Percentiles rank a stretch among this genome's conserved stretches.
Evolutionary conservation across 2,888 invertebrate species (phyloP).

Genomic region (Cantharis nigra): DNA sequence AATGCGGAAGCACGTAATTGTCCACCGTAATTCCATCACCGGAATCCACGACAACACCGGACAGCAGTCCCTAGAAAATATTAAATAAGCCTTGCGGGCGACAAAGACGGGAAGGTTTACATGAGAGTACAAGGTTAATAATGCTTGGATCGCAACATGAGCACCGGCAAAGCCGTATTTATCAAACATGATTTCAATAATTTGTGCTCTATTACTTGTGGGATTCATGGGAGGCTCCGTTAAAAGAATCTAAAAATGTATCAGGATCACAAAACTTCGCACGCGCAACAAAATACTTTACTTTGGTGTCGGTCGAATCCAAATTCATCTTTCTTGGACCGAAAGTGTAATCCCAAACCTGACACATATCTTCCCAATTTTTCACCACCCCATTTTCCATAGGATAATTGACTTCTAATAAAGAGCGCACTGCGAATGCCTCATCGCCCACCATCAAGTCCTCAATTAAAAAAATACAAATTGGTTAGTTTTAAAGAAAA

Average conservation of each 20-base stretch:
- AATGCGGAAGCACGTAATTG: conserved; percentile 93
- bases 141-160: conserved; percentile 96
- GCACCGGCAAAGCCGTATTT: conserved; percentile 93
- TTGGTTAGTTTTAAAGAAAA: not conserved
- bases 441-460: conserved; percentile 99
- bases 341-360: conserved; percentile 99
- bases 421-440: conserved; percentile 93
- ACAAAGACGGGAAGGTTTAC: conserved; percentile 34
- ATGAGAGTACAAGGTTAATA: conserved; percentile 93
- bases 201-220: conserved; percentile 93
- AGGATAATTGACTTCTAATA: conserved; percentile 97
- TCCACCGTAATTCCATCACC: too few species aligned
- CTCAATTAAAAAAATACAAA: conserved; percentile 60
- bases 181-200: conserved; percentile 99
- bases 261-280: not conserved
- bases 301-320: conserved; percentile 82
- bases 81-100: not conserved
- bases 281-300: conserved; percentile 16
- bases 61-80: conserved; percentile 74
- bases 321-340: conserved; percentile 96
- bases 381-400: conserved; percentile 98
- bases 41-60: conserved; percentile 98
- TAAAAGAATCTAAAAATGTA: conserved; percentile 69
- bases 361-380: conserved; percentile 99
- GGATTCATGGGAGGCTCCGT: conserved; percentile 99